These are phyloP conservation scores for Megathymus violae DNA, from an alignment of 1,140 invertebrate genomes.

Conservation along the genomic window DNA sequence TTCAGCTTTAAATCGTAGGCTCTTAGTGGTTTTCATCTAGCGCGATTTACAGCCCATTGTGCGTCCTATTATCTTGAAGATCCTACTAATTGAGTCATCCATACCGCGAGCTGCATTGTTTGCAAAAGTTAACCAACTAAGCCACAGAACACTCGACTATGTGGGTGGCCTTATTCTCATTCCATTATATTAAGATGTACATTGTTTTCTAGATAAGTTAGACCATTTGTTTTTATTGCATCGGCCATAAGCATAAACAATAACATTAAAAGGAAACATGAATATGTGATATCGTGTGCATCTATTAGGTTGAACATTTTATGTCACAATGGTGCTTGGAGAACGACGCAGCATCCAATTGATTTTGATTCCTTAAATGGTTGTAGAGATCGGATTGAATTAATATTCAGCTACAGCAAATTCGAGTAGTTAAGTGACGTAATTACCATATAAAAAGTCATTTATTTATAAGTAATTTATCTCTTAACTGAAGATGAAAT, in stretches of 20 bases:
- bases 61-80: conserved; percentile 58
- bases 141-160: conserved; percentile 14
- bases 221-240: conserved; percentile 21
- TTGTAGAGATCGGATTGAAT: too few species aligned
- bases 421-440: too few species aligned
- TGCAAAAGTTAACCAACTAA: conserved; percentile 6
- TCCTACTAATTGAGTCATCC: conserved; percentile 79
- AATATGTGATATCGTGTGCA: conserved; percentile 21
- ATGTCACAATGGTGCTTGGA: too few species aligned
- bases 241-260: conserved; percentile 14
- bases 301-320: conserved; percentile 1
- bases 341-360: too few species aligned
- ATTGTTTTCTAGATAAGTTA: conserved; percentile 22
- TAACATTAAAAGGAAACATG: conserved; percentile 23
- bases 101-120: conserved; percentile 71
- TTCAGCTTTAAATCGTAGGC: conserved; percentile 30
- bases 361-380: too few species aligned
- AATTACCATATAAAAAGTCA: too few species aligned
- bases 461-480: too few species aligned
- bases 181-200: conserved; percentile 38
- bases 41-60: conserved; percentile 72
- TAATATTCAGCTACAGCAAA: neutral
- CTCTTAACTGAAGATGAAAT: too few species aligned
- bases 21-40: conserved; percentile 44
- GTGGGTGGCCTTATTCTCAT: conserved; percentile 65